Evolutionary conservation across 2,113 vertebrate genomes (phyloP).

Genomic region (Eptatretus burgeri): DNA sequence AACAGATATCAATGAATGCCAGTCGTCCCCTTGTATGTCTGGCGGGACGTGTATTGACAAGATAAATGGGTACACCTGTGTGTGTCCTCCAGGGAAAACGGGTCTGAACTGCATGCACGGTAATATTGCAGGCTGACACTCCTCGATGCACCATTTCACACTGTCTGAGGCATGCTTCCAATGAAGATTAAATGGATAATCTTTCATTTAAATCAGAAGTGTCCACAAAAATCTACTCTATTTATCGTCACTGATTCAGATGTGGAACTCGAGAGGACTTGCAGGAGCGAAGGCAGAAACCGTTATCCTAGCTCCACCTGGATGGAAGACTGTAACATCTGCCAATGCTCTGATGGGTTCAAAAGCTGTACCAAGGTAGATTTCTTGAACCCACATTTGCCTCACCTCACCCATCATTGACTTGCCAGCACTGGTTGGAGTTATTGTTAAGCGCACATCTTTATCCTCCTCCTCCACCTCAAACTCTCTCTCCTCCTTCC

Average conservation of each 20-base stretch:
- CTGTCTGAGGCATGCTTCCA: not conserved
- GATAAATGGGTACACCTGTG: conserved; percentile 2
- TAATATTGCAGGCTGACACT: not conserved
- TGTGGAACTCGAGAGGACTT: not conserved
- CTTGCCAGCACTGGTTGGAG: not conserved
- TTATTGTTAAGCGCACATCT: not conserved
- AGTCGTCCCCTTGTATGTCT: not conserved
- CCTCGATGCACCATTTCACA: not conserved
- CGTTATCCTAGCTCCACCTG: not conserved
- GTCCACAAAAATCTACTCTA: not conserved
- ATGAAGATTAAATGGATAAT: not conserved
- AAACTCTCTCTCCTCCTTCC: not conserved
- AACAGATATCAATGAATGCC: conserved; percentile 3
- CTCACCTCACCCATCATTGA: not conserved
- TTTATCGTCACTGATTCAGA: not conserved
- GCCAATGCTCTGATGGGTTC: not conserved
- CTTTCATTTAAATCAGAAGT: not conserved
- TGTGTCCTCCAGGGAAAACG: conserved; percentile 1
- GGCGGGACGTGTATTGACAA: not conserved
- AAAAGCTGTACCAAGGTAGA: not conserved
- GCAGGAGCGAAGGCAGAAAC: not conserved
- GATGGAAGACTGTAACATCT: conserved; percentile 3
- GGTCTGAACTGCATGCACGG: not conserved
- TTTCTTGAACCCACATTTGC: not conserved
- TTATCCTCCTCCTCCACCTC: not conserved